These are phyloP conservation scores for Eulemur macaco DNA, from an alignment of 2,113 vertebrate genomes.

Conservation along the genomic window DNA sequence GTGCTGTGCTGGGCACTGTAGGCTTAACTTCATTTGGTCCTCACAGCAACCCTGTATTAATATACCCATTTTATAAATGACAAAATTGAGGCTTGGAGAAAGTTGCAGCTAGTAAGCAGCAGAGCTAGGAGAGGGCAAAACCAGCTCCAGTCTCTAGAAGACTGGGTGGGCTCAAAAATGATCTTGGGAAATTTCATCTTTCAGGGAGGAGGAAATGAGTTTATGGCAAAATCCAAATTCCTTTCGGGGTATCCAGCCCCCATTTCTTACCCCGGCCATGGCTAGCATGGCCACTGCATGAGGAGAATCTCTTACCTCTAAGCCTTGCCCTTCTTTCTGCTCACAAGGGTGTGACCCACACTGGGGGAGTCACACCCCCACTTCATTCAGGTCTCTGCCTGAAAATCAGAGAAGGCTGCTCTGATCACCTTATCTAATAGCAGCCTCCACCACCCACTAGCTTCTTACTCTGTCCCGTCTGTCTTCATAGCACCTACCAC, in stretches of 20 bases:
- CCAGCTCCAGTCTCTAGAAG: not conserved
- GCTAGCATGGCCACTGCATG: not conserved
- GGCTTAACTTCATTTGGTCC: not conserved
- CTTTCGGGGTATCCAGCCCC: not conserved
- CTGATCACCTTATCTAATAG: not conserved
- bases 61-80: not conserved
- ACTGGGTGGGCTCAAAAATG: not conserved
- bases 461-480: not conserved
- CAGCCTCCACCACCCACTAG: not conserved
- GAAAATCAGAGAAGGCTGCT: not conserved
- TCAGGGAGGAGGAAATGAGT: not conserved
- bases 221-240: not conserved
- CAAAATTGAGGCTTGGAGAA: not conserved
- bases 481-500: not conserved
- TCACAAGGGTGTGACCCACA: not conserved
- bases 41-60: not conserved
- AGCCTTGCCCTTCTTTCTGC: not conserved
- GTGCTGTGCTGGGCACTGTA: not conserved
- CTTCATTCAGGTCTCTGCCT: not conserved
- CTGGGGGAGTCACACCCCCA: not conserved
- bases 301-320: not conserved
- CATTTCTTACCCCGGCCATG: not conserved
- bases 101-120: not conserved
- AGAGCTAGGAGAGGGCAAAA: not conserved
- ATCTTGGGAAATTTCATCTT: not conserved